Evolutionary conservation across 2,888 invertebrate genomes (phyloP), one percentile per base, ranked within the genome.

Genomic region (Sinodicranocentrus sp.): DNA sequence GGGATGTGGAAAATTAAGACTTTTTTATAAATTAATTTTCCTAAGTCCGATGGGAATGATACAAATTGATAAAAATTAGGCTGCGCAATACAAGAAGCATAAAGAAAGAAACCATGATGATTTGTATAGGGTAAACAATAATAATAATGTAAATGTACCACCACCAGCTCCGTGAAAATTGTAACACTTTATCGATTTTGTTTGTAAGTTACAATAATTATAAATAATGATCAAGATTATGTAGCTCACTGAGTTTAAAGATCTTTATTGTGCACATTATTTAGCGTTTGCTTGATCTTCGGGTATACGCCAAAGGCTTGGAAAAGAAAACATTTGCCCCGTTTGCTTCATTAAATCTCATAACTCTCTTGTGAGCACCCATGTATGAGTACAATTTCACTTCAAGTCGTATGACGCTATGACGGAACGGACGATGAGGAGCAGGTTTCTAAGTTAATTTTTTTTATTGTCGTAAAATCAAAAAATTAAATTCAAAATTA

Each of bases 201-300:
- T 76, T 76, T 76, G 61, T 68, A 77, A 77, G 77, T 68, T 77
- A 68, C 67, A 67, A 67, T 76, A 76, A 61, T 57, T 57, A 57
- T 57, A 21, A 10, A 48, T 48, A 48, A 33, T 33, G 33, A 33
- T 33, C 5, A 33, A 33, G 15, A 17, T 48, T 48, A 23, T 57
- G 23, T 57, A 57, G 57, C 57, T 39, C n/a, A n/a, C n/a, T n/a
- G n/a, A n/a, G n/a, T n/a, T n/a, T n/a, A 43, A 10, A 10, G 43
- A 43, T 43, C 13, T 43, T 43, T 6, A 13, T 43, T 43, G 43
- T 43, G 43, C n/a, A n/a, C n/a, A n/a, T n/a, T n/a, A n/a, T n/a
- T n/a, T n/a, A n/a, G n/a, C n/a, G n/a, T n/a, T n/a, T n/a, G n/a
- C n/a, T n/a, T n/a, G n/a, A n/a, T n/a, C n/a, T n/a, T n/a, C n/a